These are phyloP conservation scores for Drosophila seguyi DNA, from an alignment of 1,140 invertebrate genomes.

Conservation along the genomic window DNA sequence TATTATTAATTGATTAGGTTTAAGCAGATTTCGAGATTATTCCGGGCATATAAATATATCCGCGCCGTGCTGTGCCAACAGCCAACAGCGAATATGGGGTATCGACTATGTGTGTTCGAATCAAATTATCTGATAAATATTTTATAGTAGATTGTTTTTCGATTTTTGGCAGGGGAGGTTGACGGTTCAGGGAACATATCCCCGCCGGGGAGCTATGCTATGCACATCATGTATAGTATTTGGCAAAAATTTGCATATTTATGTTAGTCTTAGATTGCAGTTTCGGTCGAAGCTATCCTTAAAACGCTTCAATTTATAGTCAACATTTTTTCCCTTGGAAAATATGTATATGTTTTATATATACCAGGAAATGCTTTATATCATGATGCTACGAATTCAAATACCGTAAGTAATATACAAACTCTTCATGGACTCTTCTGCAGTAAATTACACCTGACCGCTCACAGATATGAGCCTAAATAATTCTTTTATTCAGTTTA, in stretches of 20 bases:
- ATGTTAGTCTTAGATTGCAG: conserved; percentile 1
- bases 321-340: neutral
- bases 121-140: conserved; percentile 55
- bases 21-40: conserved; percentile 70
- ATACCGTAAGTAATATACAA: too few relatives aligned
- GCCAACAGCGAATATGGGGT: conserved; percentile 12
- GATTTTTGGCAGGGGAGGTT: neutral
- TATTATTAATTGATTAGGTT: conserved; percentile 82
- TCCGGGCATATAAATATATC: conserved; percentile 48
- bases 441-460: neutral
- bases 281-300: neutral
- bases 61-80: conserved; percentile 29
- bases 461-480: neutral
- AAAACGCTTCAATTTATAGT: neutral
- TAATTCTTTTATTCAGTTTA: neutral
- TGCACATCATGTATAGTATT: conserved; percentile 14
- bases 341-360: neutral
- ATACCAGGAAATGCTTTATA: neutral
- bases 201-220: conserved; percentile 6
- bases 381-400: neutral
- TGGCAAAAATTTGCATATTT: conserved; percentile 26
- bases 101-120: conserved; percentile 18
- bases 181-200: conserved; percentile 11
- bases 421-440: too few relatives aligned
- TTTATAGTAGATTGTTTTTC: conserved; percentile 51